A percentile compares a stretch with the other conserved stretches of the same genome.
phyloP scores from a whole-genome alignment of 2,888 invertebrate species.

The Coenonympha glycerion region DNA sequence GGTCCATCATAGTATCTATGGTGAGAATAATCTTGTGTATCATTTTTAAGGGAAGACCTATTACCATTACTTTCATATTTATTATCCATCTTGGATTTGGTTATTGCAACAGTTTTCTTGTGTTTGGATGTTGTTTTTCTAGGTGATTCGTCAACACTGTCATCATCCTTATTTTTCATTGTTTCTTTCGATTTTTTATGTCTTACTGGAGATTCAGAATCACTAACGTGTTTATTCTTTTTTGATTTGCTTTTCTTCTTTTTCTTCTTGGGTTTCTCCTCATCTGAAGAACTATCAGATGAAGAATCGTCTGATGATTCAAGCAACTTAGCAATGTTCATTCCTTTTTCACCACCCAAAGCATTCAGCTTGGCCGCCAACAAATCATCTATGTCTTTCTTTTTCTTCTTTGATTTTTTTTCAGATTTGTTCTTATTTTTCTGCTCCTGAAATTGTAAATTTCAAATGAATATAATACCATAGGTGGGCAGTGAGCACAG shows the following conservation, averaged over 20 bases:
- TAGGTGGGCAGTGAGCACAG: too few relatives aligned
- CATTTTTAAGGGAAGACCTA: slow-evolving; percentile 28
- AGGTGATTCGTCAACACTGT: slow-evolving; percentile 6
- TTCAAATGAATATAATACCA: too few relatives aligned
- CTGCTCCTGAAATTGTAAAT: slow-evolving; percentile 48
- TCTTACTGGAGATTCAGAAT: slow-evolving; percentile 29
- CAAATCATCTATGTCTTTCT: slow-evolving; percentile 79
- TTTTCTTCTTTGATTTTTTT: slow-evolving; percentile 64
- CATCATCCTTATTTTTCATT: slow-evolving; percentile 30
- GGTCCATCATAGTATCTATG: slow-evolving; percentile 1
- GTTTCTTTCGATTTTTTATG: slow-evolving; percentile 36
- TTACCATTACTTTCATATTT: slow-evolving; percentile 31
- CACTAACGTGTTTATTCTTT: slow-evolving; percentile 15
- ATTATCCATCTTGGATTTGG: slow-evolving; percentile 30
- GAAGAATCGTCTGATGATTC: slow-evolving; percentile 48
- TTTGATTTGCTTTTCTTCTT: slow-evolving; percentile 41
- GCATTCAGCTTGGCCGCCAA: slow-evolving; percentile 83
- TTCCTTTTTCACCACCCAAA: slow-evolving; percentile 64
- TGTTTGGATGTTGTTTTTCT: slow-evolving; percentile 1
- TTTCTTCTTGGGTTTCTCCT: slow-evolving; percentile 39
- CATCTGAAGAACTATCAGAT: slow-evolving; percentile 41
- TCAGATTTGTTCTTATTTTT: slow-evolving; percentile 67
- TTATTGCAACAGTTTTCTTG: slow-evolving; percentile 32
- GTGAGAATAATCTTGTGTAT: slow-evolving; percentile 11
- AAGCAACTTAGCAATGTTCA: slow-evolving; percentile 55